phyloP scores from a whole-genome alignment of 2,113 vertebrate genomes.

The Leucosticte australis region DNA sequence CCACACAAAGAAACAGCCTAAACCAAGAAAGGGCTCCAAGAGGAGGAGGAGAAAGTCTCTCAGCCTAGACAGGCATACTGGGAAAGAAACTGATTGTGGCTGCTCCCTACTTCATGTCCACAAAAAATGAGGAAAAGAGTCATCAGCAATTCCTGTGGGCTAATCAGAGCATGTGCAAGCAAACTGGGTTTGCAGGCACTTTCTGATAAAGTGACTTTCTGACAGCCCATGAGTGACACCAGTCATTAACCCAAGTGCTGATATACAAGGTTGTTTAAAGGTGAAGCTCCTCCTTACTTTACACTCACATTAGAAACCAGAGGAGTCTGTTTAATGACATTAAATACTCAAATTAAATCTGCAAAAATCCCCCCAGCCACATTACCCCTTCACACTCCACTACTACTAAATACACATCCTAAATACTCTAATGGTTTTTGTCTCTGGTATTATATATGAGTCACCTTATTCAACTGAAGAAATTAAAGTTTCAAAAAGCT shows the following conservation, averaged over 20 bases:
- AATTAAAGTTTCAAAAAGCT: neutral
- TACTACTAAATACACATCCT: neutral
- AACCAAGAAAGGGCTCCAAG: neutral
- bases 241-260: neutral
- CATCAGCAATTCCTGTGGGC: neutral
- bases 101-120: neutral
- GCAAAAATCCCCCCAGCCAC: neutral
- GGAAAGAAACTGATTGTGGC: neutral
- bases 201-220: neutral
- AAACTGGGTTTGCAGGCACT: neutral
- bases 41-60: neutral
- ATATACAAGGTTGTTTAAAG: neutral
- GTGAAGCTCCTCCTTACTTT: neutral
- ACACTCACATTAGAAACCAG: neutral
- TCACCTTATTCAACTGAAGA: neutral
- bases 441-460: neutral
- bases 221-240: neutral
- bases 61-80: neutral
- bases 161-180: neutral
- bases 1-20: constrained; percentile 13
- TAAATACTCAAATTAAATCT: neutral
- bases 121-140: neutral
- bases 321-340: neutral
- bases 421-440: neutral
- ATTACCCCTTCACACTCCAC: neutral